Evolutionary conservation across 92 coral and sea anemone genomes (phyloP), one percentile per base, ranked within the genome.

Genomic region (Parazoanthus darwini): DNA sequence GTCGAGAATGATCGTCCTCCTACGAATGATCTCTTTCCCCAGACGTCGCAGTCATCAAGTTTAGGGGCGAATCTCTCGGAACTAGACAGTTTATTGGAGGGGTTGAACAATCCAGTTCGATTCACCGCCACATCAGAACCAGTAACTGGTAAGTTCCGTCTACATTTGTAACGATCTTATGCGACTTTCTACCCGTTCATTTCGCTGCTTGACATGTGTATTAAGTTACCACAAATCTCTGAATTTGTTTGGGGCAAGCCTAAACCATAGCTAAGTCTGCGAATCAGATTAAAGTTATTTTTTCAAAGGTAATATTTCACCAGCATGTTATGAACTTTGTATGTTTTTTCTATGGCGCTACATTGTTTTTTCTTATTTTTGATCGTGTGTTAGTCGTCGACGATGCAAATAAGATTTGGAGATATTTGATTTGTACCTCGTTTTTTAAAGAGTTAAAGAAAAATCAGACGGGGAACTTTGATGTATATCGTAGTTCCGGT

Each of bases 61-160:
- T 92, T 97, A 86, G 98, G 98, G 22, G 93, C 93, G 85, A 97
- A 97, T 85, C 95, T 97, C 16, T 97, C 98, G 7, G 99, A 97
- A 89, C 78, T 97, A 77, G 99, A 97, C 91, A 95, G 96, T 76
- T 86, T 97, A 58, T 76, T 97, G 74, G 99, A 97, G 82, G 98
- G 96, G 33, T 88, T 97, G 67, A 94, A 97, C 37, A 93, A 88
- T 74, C 94, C 99, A 7, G 56, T 89, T 13, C 93, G 85, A 29
- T 92, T 88, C 70, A 82, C 94, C 7, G 79, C 89, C 66, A 35
- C 86, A 2, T 68, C 94, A 26, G 93, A 91, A 80, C 73, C 85
- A 54, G 48, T 59, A 16, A 70, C 78, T 33, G 81, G 59, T 50
- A 66, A 81, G 89, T 83, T 29, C 33, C 33, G 33, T 29, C 18